Conservation (phyloP, 2,113 vertebrate genomes). For the Chloebia gouldiae region DNA sequence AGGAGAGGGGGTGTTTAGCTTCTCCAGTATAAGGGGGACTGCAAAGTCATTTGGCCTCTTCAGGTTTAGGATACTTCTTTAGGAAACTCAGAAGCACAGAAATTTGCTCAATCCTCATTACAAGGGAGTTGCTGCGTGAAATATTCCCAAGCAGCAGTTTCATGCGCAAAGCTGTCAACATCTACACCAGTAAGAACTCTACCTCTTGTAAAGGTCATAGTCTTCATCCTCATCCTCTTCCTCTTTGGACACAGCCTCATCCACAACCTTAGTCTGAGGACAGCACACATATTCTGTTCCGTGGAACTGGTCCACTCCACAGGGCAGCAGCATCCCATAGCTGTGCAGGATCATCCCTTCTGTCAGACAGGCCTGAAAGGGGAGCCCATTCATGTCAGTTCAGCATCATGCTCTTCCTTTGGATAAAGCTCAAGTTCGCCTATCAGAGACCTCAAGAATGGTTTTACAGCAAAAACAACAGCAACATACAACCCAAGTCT, state of each 20-base stretch:
- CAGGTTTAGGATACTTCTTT: not conserved
- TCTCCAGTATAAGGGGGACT: not conserved
- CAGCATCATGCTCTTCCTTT: not conserved
- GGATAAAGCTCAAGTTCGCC: not conserved
- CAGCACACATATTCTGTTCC: slow-evolving; percentile 96
- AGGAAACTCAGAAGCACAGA: not conserved
- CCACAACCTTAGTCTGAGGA: slow-evolving; percentile 77
- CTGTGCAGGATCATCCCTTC: slow-evolving; percentile 87
- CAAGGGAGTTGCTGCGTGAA: not conserved
- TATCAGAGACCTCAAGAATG: fast-evolving
- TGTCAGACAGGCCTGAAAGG: slow-evolving; percentile 85
- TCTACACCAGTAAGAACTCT: not conserved
- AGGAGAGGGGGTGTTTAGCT: not conserved
- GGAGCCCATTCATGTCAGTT: not conserved
- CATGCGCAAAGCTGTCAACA: not conserved
- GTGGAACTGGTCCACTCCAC: slow-evolving; percentile 89
- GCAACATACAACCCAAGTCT: fast-evolving
- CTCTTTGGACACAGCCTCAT: slow-evolving; percentile 77
- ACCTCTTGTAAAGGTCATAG: slow-evolving; percentile 79
- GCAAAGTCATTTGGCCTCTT: not conserved
- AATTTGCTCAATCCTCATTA: not conserved
- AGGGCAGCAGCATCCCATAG: slow-evolving; percentile 95
- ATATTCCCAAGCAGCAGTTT: not conserved
- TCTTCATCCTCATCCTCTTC: slow-evolving; percentile 79
- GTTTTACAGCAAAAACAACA: not conserved